Evolutionary conservation across 2,888 invertebrate species (phyloP).

Genomic region (Leptogaster cylindrica): DNA sequence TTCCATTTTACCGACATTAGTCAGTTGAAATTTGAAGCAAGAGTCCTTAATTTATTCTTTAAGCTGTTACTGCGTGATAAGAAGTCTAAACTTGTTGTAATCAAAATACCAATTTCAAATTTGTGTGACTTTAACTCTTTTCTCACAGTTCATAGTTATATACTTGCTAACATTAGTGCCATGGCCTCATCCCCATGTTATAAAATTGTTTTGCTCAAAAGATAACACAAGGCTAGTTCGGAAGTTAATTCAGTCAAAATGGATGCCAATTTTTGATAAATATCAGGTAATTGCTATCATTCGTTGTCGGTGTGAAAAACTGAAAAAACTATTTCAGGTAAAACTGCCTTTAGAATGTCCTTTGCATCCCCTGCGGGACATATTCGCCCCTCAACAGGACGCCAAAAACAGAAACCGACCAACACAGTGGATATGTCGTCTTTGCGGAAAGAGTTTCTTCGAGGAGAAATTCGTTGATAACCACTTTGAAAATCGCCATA

Average conservation of each 20-base stretch:
- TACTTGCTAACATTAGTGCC: conserved; percentile 83
- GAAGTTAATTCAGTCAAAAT: conserved; percentile 88
- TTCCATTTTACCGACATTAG: no score
- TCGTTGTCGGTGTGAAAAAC: neutral
- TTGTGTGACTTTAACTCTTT: no score
- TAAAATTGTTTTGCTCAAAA: conserved; percentile 86
- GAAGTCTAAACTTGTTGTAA: no score
- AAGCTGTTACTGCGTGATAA: no score
- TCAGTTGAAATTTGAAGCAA: no score
- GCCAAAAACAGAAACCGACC: conserved; percentile 85
- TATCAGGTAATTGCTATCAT: conserved; percentile 67
- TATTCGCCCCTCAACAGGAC: conserved; percentile 84
- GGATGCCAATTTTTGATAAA: conserved; percentile 87
- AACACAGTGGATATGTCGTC: conserved; percentile 88
- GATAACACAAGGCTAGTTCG: conserved; percentile 88
- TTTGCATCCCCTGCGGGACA: conserved; percentile 85
- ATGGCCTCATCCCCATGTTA: conserved; percentile 86
- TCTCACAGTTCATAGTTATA: conserved; percentile 76
- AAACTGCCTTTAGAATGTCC: conserved; percentile 88
- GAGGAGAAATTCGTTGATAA: conserved; percentile 85
- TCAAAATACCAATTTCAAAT: no score
- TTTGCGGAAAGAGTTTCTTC: conserved; percentile 91
- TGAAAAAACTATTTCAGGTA: conserved; percentile 63
- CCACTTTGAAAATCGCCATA: conserved; percentile 89
- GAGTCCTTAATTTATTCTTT: no score